These are phyloP conservation scores for Metaphire vulgaris DNA, from an alignment of 1,140 invertebrate species.

Conservation along the genomic window DNA sequence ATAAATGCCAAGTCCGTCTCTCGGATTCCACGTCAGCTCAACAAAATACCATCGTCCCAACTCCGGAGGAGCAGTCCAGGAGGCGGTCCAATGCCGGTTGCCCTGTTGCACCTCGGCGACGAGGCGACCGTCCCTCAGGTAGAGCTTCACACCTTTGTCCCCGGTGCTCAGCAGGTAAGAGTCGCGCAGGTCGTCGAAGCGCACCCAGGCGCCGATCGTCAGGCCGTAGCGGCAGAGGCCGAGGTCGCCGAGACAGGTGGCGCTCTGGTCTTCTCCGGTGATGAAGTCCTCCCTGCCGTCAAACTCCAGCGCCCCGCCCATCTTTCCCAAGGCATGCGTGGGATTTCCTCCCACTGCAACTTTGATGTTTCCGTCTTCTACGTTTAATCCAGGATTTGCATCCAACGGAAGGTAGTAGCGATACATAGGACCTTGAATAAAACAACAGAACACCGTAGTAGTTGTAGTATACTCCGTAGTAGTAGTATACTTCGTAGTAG, in stretches of 20 bases:
- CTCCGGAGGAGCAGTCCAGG: background rate
- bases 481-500: too few relatives aligned
- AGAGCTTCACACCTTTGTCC: constrained; percentile 37
- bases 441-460: constrained; percentile 12
- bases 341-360: constrained; percentile 31
- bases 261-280: constrained; percentile 36
- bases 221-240: constrained; percentile 41
- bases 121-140: constrained; percentile 34
- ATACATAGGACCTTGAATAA: background rate
- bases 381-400: background rate
- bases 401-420: background rate
- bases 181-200: constrained; percentile 33
- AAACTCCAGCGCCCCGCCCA: constrained; percentile 36
- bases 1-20: constrained; percentile 43
- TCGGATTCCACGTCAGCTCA: constrained; percentile 47
- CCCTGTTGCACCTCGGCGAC: constrained; percentile 36
- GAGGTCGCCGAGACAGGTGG: constrained; percentile 41
- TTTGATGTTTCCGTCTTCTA: constrained; percentile 7
- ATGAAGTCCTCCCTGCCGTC: constrained; percentile 37
- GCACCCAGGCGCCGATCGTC: constrained; percentile 40
- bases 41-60: constrained; percentile 43
- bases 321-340: constrained; percentile 35
- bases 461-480: too few relatives aligned
- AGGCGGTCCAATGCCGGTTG: background rate
- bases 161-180: constrained; percentile 34